These are phyloP conservation scores for Drosophila jambulina DNA, from an alignment of 1,140 invertebrate species.

Conservation along the genomic window DNA sequence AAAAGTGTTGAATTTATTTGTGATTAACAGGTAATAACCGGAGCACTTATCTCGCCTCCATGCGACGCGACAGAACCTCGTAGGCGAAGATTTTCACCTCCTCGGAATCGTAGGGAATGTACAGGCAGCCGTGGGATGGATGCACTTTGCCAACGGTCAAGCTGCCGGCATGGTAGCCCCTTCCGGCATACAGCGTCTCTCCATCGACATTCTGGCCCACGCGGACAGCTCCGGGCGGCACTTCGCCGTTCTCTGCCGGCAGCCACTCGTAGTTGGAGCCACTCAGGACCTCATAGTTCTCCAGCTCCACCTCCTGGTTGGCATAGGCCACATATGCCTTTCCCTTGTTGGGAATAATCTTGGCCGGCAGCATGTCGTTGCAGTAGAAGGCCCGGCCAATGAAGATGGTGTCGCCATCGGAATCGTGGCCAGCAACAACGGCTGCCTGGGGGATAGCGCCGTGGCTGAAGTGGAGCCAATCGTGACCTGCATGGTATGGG, in stretches of 20 bases:
- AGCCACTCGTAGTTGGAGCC: slow-evolving; percentile 86
- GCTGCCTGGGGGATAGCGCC: slow-evolving; percentile 85
- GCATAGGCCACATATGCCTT: slow-evolving; percentile 77
- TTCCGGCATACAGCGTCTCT: slow-evolving; percentile 89
- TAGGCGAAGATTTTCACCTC: slow-evolving; percentile 86
- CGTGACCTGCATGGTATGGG: slow-evolving; percentile 46
- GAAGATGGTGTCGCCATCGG: slow-evolving; percentile 90
- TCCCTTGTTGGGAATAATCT: slow-evolving; percentile 88
- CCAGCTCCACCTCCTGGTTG: slow-evolving; percentile 67
- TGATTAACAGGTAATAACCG: slow-evolving; percentile 8
- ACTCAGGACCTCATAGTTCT: slow-evolving; percentile 85
- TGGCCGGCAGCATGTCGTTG: slow-evolving; percentile 91
- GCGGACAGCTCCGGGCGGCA: slow-evolving; percentile 86
- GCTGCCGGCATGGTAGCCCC: slow-evolving; percentile 87
- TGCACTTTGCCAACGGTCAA: slow-evolving; percentile 91
- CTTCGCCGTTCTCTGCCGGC: slow-evolving; percentile 84
- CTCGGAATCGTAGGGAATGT: slow-evolving; percentile 89
- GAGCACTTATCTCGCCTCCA: slow-evolving; percentile 50
- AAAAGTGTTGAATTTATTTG: slow-evolving; percentile 46
- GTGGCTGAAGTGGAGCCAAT: slow-evolving; percentile 66
- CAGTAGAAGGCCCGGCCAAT: slow-evolving; percentile 90
- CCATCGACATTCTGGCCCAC: slow-evolving; percentile 87
- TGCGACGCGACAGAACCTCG: slow-evolving; percentile 68
- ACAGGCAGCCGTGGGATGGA: slow-evolving; percentile 89
- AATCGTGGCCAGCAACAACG: slow-evolving; percentile 89